Evolutionary conservation across 2,888 invertebrate species (phyloP).

Genomic region (Clepsis dumicolana): DNA sequence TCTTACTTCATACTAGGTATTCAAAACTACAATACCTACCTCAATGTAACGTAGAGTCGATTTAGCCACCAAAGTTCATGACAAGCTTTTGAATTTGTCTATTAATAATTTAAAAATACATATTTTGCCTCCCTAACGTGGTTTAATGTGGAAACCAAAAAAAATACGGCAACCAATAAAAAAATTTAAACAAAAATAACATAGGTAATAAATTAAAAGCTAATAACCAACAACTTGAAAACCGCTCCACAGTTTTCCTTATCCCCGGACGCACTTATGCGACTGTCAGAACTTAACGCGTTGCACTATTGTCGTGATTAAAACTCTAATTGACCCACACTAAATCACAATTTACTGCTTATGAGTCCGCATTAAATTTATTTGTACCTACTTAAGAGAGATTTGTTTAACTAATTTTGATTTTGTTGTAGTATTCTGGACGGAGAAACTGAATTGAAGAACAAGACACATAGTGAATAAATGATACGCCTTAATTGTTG

Average conservation of each 20-base stretch:
- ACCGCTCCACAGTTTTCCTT: constrained; percentile 13
- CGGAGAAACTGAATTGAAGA: not conserved
- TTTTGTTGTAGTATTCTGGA: constrained; percentile 20
- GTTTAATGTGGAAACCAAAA: no score
- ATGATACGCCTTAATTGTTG: no score
- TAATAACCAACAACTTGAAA: not conserved
- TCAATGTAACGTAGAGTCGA: no score
- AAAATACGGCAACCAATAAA: not conserved
- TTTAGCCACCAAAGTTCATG: no score
- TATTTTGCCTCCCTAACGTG: no score
- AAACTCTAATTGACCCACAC: constrained; percentile 83
- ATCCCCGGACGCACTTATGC: constrained; percentile 54
- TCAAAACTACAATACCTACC: no score
- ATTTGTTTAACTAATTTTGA: constrained; percentile 42
- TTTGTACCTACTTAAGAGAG: constrained; percentile 47
- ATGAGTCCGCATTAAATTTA: constrained; percentile 65
- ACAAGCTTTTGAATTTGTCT: no score
- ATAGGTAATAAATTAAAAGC: not conserved
- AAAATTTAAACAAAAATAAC: not conserved
- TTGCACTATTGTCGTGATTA: constrained; percentile 84
- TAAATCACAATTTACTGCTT: constrained; percentile 83
- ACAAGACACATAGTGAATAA: not conserved
- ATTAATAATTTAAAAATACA: no score
- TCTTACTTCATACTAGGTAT: no score
- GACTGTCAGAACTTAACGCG: constrained; percentile 77